A percentile compares a stretch with the other conserved stretches of the same genome.
Conservation (phyloP, 1,140 invertebrate species). For the Samia ricini region DNA sequence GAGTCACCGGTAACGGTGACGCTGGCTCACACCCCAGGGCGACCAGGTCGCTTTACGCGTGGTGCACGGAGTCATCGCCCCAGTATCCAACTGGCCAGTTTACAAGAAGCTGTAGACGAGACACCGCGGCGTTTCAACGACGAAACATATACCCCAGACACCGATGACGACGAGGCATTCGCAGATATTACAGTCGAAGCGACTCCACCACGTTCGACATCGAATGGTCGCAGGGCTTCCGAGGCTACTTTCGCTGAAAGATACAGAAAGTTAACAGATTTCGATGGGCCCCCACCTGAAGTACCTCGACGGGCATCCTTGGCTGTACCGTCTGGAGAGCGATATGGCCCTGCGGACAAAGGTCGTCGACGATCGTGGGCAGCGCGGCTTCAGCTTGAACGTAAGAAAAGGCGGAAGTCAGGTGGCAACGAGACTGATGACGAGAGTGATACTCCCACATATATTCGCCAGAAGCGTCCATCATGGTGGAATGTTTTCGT, state of each 20-base stretch:
- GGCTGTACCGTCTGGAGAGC: slow-evolving; percentile 78
- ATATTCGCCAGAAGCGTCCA: slow-evolving; percentile 84
- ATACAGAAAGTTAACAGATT: slow-evolving; percentile 65
- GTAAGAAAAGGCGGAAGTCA: slow-evolving; percentile 71
- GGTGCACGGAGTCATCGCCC: slow-evolving; percentile 55
- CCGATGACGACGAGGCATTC: slow-evolving; percentile 71
- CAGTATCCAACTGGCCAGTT: slow-evolving; percentile 59
- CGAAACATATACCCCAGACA: slow-evolving; percentile 60
- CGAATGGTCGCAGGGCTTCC: slow-evolving; percentile 60
- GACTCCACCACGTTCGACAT: slow-evolving; percentile 46
- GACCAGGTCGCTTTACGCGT: slow-evolving; percentile 46
- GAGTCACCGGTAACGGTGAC: slow-evolving; percentile 69
- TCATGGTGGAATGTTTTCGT: slow-evolving; percentile 93
- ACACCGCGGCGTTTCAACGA: slow-evolving; percentile 63
- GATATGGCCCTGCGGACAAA: slow-evolving; percentile 79
- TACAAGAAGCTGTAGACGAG: slow-evolving; percentile 66
- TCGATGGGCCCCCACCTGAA: slow-evolving; percentile 75
- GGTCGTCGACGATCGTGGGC: slow-evolving; percentile 80
- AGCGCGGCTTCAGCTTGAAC: slow-evolving; percentile 64
- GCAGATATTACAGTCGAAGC: slow-evolving; percentile 53
- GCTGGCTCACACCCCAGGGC: slow-evolving; percentile 56
- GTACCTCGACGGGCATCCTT: slow-evolving; percentile 84
- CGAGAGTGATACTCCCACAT: slow-evolving; percentile 74
- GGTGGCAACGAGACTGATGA: slow-evolving; percentile 73
- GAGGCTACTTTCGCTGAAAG: slow-evolving; percentile 66